Conservation (phyloP, 2,113 vertebrate species). For the Rhadina sibilatrix region DNA sequence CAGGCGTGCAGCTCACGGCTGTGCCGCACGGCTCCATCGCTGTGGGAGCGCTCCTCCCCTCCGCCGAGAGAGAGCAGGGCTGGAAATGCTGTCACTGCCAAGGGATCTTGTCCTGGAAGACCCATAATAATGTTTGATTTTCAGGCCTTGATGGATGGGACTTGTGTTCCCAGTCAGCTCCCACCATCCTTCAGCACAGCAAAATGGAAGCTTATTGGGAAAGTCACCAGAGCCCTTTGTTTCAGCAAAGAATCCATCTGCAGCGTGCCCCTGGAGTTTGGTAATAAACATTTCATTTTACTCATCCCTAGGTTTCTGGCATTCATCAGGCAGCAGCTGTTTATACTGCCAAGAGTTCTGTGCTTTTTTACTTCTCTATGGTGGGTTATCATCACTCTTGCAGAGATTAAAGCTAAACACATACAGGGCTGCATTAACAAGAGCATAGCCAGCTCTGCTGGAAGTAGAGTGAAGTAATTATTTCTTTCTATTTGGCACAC, state of each 20-base stretch:
- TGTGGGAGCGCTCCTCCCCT: neutral
- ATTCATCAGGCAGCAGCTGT: neutral
- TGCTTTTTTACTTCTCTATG: neutral
- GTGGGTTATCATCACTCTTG: neutral
- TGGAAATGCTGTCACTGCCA: neutral
- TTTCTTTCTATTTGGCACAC: neutral
- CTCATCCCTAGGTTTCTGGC: slow-evolving; percentile 8
- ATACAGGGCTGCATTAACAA: neutral
- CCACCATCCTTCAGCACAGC: neutral
- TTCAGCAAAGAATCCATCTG: neutral
- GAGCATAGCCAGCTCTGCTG: neutral
- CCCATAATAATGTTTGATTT: neutral
- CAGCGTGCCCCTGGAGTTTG: neutral
- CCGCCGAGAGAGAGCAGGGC: rapidly evolving
- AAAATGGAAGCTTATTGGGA: neutral
- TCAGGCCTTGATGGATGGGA: neutral
- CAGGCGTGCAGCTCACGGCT: neutral
- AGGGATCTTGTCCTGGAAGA: neutral
- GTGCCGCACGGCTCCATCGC: rapidly evolving
- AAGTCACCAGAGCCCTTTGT: neutral
- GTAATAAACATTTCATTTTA: neutral
- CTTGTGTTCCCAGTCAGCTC: neutral
- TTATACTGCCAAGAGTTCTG: neutral
- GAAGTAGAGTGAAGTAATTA: neutral
- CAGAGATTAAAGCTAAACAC: slow-evolving; percentile 1